These are phyloP conservation scores for Rousettus madagascariensis DNA, from an alignment of 2,797 vertebrate genomes.

Conservation along the genomic window DNA sequence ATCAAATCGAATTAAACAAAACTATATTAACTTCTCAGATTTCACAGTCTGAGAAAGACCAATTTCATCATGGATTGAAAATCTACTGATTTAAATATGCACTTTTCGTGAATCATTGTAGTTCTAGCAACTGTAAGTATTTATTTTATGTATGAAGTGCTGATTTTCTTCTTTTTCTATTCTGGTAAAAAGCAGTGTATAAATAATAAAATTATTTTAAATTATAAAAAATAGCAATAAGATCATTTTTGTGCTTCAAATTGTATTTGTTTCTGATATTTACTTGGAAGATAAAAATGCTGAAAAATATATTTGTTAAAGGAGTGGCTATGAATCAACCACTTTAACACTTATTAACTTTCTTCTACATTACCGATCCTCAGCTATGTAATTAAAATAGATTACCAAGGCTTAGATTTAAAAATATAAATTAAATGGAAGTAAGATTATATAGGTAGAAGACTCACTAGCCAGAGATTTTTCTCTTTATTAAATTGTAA, in stretches of 20 bases:
- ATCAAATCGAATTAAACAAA: background rate
- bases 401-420: background rate
- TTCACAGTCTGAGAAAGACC: background rate
- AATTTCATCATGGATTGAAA: background rate
- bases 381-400: background rate
- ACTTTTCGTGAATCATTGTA: background rate
- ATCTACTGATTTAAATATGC: background rate
- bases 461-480: background rate
- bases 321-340: background rate
- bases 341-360: background rate
- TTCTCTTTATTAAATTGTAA: slow-evolving; percentile 10
- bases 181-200: background rate
- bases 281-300: background rate
- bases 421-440: background rate
- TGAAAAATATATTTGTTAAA: background rate
- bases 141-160: background rate
- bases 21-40: background rate
- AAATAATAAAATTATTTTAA: slow-evolving; percentile 16
- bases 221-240: background rate
- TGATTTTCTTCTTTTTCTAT: background rate
- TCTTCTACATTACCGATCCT: background rate
- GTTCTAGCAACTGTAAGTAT: background rate
- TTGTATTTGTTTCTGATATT: background rate
- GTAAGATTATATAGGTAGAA: background rate
- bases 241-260: background rate